Conservation (phyloP, 1,140 invertebrate species). For the Microvelia longipes region DNA sequence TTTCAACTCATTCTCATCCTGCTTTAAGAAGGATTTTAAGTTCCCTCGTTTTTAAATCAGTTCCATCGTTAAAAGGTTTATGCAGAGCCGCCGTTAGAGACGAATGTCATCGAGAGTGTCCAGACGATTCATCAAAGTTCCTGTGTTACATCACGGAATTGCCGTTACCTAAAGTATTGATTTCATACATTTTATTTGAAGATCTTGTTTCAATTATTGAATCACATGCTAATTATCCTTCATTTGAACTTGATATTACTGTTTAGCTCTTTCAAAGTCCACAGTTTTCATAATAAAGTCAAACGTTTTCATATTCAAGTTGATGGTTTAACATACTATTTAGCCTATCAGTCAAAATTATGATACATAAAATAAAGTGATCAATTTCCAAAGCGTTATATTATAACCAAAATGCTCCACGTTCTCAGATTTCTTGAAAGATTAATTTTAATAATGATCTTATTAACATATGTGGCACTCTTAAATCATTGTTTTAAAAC, state of each 20-base stretch:
- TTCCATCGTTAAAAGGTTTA: neutral
- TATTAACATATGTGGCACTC: too few relatives aligned
- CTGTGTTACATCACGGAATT: neutral
- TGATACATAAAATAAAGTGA: too few relatives aligned
- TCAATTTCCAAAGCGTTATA: too few relatives aligned
- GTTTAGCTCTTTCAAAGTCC: too few relatives aligned
- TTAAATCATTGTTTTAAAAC: too few relatives aligned
- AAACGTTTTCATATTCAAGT: too few relatives aligned
- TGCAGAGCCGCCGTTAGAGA: neutral
- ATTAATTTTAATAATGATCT: too few relatives aligned
- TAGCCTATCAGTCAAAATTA: too few relatives aligned
- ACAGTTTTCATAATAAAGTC: too few relatives aligned
- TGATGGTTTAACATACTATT: too few relatives aligned
- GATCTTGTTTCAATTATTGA: neutral
- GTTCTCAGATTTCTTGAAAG: too few relatives aligned
- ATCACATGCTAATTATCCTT: neutral
- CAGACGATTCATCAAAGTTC: neutral
- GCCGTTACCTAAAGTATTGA: neutral
- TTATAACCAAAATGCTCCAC: too few relatives aligned
- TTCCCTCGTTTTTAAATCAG: neutral
- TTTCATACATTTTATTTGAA: neutral
- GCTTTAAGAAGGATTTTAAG: neutral
- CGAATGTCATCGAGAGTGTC: neutral
- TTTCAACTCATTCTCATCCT: neutral
- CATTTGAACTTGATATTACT: neutral